Percentiles rank a stretch among this genome's conserved stretches.
Evolutionary conservation across 2,888 invertebrate genomes (phyloP).

Genomic region (Drosophila infuscata): DNA sequence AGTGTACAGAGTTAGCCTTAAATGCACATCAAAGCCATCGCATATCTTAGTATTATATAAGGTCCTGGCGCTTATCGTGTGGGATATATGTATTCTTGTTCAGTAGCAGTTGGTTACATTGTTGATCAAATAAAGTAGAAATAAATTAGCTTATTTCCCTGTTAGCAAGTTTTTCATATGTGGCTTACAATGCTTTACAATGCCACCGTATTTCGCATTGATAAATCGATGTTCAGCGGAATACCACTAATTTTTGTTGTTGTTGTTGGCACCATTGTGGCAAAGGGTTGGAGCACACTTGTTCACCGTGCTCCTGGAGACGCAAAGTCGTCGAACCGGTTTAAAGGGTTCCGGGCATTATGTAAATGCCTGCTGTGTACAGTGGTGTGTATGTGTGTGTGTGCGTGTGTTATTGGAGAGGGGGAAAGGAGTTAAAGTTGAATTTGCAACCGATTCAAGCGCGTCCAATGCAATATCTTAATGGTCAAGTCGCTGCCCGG

Average conservation of each 20-base stretch:
- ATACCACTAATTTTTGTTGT: background rate
- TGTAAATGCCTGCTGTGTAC: constrained; percentile 36
- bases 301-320: background rate
- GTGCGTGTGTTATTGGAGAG: background rate
- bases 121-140: background rate
- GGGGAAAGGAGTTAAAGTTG: constrained; percentile 6
- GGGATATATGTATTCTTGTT: background rate
- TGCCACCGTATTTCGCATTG: background rate
- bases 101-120: background rate
- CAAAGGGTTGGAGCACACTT: constrained; percentile 24
- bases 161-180: background rate
- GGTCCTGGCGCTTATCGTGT: background rate
- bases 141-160: background rate
- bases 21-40: background rate
- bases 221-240: background rate
- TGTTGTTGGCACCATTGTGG: constrained; percentile 24
- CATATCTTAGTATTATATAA: background rate
- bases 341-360: constrained; percentile 25
- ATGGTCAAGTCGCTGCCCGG: constrained; percentile 58
- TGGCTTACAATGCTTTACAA: too few species aligned
- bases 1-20: background rate
- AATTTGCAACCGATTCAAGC: constrained; percentile 34
- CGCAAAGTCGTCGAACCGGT: constrained; percentile 28
- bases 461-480: constrained; percentile 65
- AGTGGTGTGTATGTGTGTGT: too few species aligned